These are phyloP conservation scores for Gobio occitaniae DNA, from an alignment of 2,797 vertebrate species.

Conservation along the genomic window DNA sequence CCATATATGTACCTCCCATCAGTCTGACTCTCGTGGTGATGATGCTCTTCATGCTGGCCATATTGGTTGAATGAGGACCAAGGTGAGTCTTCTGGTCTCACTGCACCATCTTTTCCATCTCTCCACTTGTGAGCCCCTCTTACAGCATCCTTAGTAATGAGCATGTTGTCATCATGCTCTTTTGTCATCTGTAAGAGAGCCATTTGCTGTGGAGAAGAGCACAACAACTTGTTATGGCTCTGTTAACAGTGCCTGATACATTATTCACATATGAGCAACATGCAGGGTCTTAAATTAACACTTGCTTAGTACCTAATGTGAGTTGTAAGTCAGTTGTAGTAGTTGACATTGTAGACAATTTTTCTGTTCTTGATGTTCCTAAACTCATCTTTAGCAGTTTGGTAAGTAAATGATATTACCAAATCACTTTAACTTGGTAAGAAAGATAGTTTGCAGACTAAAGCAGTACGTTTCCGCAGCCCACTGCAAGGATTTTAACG, in stretches of 20 bases:
- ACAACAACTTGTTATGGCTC: neutral
- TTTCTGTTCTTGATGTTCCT: too few species aligned
- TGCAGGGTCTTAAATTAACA: neutral
- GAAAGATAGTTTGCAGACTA: neutral
- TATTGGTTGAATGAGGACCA: neutral
- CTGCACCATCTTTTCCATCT: constrained; percentile 16
- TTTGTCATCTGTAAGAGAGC: constrained; percentile 59
- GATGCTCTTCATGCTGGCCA: constrained; percentile 32
- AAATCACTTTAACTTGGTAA: neutral
- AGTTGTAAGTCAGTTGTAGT: too few species aligned
- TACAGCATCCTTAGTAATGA: accelerated
- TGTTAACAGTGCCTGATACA: neutral
- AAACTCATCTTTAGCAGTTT: neutral
- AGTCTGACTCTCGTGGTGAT: neutral
- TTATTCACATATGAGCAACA: neutral
- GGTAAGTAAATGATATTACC: neutral
- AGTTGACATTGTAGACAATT: too few species aligned
- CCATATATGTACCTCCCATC: neutral
- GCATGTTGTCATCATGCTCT: constrained; percentile 21
- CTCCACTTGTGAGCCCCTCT: neutral
- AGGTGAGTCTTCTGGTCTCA: neutral
- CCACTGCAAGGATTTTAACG: too few species aligned
- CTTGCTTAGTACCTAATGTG: neutral
- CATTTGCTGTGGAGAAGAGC: constrained; percentile 61
- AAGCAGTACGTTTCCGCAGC: too few species aligned